Percentiles rank a stretch among this genome's conserved stretches.
Conservation (phyloP, 1,140 invertebrate genomes). For the Lasaia peninsularis region DNA sequence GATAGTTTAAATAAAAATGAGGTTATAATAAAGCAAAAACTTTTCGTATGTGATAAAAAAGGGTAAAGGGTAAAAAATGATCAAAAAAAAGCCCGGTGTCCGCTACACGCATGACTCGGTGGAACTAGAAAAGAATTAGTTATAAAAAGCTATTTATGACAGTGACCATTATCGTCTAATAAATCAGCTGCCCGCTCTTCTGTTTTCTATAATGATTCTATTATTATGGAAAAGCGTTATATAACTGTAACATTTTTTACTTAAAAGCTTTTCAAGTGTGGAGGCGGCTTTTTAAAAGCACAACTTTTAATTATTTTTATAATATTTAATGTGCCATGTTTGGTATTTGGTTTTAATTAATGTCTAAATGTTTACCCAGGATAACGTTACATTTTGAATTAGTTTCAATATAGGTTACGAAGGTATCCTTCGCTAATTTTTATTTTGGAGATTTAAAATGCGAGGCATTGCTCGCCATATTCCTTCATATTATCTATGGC, state of each 20-base stretch:
- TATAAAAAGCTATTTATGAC: slow-evolving; percentile 75
- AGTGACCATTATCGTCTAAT: slow-evolving; percentile 73
- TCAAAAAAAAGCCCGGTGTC: slow-evolving; percentile 38
- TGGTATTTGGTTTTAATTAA: too few relatives aligned
- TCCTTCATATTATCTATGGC: too few relatives aligned
- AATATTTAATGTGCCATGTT: too few relatives aligned
- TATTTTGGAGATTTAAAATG: too few relatives aligned
- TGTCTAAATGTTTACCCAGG: too few relatives aligned
- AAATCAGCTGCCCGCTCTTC: slow-evolving; percentile 76
- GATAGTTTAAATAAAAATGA: too few relatives aligned
- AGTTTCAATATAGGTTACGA: too few relatives aligned
- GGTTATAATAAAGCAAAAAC: too few relatives aligned
- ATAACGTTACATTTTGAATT: too few relatives aligned
- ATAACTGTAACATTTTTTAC: slow-evolving; percentile 74
- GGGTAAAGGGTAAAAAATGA: slow-evolving; percentile 16
- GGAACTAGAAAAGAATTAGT: slow-evolving; percentile 45
- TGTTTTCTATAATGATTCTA: slow-evolving; percentile 77
- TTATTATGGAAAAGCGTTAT: slow-evolving; percentile 77
- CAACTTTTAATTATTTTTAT: too few relatives aligned
- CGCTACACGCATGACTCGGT: slow-evolving; percentile 35
- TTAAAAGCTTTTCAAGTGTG: slow-evolving; percentile 26
- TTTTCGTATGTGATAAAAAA: slow-evolving; percentile 9
- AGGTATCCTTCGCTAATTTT: too few relatives aligned
- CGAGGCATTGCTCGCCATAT: too few relatives aligned
- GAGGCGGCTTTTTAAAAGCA: slow-evolving; percentile 29